Evolutionary conservation across 1,140 invertebrate species (phyloP), one percentile per base, ranked within the genome.

Genomic region (Euura saliciscinereae): DNA sequence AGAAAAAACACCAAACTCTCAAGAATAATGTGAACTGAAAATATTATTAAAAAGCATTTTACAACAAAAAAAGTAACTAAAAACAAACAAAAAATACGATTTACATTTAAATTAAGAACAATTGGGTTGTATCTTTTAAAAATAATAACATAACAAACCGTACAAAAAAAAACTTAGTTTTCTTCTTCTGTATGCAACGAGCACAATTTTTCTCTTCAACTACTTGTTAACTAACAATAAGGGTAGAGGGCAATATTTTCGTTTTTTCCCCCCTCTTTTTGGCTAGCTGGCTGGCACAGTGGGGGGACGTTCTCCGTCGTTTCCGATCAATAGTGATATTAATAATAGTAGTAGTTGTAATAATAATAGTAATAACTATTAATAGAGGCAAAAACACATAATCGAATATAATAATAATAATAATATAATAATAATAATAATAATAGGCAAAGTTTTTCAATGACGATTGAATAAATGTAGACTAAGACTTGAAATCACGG

Each of bases 41-140:
- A 88, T 88, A 88, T 88, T 88, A 88, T 88, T 88, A 86, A 88
- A 88, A 88, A 88, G 86, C 86, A 87, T 87, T 86, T 86, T 88
- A 88, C 86, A 88, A 88, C 86, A 88, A 88, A 88, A 85, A 87
- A 88, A 86, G 85, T 86, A 84, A 84, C 85, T 86, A 46, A 69
- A 87, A 85, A 86, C 87, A 87, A 84, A 87, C 86, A 84, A 86
- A 88, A 88, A 87, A 86, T 88, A 86, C 83, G 84, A 87, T 88
- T 85, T 86, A 88, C 85, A 88, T 82, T 88, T 87, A 87, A 87
- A 88, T 87, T 87, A 88, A 86, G 86, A 88, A 88, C 86, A 88
- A 87, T 87, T 79, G 82, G 80, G 81, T 86, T 86, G 79, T 85
- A 85, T 86, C 77, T 81, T 84, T 80, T 84, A 85, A 86, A 59